These are phyloP conservation scores for Okamejei kenojei DNA, from an alignment of 2,797 vertebrate species.

Conservation along the genomic window DNA sequence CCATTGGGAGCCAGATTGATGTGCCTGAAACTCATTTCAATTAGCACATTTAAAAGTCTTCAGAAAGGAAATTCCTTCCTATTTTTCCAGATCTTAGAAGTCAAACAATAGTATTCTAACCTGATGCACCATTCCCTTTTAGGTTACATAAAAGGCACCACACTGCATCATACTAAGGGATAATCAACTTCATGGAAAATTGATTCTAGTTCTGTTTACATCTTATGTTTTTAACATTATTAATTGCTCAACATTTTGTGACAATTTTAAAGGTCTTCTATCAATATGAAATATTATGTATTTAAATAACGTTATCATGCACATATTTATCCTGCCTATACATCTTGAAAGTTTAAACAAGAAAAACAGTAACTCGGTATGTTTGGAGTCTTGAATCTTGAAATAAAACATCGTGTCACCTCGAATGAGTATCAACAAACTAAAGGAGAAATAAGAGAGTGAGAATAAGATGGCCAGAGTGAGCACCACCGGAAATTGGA, in stretches of 20 bases:
- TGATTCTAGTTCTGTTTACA: background rate
- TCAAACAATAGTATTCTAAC: constrained; percentile 35
- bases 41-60: constrained; percentile 30
- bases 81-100: constrained; percentile 25
- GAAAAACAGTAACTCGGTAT: too few relatives aligned
- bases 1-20: constrained; percentile 9
- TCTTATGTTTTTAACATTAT: background rate
- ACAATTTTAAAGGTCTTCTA: background rate
- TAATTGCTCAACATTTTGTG: background rate
- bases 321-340: background rate
- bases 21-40: constrained; percentile 24
- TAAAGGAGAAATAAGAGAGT: too few relatives aligned
- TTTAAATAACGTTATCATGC: background rate
- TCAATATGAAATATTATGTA: background rate
- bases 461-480: too few relatives aligned
- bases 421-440: too few relatives aligned
- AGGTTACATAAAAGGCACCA: background rate
- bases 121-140: background rate
- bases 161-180: background rate
- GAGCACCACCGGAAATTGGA: too few relatives aligned
- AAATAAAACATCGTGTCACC: too few relatives aligned
- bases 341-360: background rate
- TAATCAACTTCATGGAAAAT: background rate
- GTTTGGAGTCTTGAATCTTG: too few relatives aligned
- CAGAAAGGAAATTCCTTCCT: constrained; percentile 1